Evolutionary conservation across 37 sponge, comb jelly and placozoan genomes (phyloP).

Genomic region (Chondrilla cf. caribensis): DNA sequence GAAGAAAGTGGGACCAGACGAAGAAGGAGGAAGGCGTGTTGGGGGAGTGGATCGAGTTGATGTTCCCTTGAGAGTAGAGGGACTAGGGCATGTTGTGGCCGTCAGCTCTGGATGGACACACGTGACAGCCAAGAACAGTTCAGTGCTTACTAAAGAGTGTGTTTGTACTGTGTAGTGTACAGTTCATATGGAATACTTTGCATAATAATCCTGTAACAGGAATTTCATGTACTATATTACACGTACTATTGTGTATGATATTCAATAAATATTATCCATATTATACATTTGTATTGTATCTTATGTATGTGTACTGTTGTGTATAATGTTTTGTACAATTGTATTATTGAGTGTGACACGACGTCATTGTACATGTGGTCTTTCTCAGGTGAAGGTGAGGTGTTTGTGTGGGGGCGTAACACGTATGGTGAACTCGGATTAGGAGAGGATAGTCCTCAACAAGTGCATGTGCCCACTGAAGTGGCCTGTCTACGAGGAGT

Average conservation of each 20-base stretch:
- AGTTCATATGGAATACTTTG: no score
- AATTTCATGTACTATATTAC: no score
- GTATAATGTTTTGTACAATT: background rate
- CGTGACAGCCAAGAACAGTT: slow-evolving; percentile 25
- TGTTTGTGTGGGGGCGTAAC: slow-evolving; percentile 69
- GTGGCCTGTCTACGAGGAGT: slow-evolving; percentile 28
- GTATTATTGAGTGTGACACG: background rate
- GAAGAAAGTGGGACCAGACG: no score
- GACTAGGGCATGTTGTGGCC: slow-evolving; percentile 26
- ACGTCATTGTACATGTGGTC: background rate
- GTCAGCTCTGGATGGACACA: slow-evolving; percentile 85
- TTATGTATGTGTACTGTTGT: no score
- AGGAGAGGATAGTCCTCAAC: background rate
- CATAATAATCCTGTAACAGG: no score
- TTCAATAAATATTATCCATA: no score
- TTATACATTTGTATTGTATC: no score
- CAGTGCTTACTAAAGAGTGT: background rate
- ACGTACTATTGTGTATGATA: no score
- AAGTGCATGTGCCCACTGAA: slow-evolving; percentile 21
- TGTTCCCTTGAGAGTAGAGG: slow-evolving; percentile 20
- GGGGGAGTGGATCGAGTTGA: background rate
- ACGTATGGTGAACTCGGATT: slow-evolving; percentile 76
- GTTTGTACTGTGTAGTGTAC: no score
- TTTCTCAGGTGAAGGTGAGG: slow-evolving; percentile 35
- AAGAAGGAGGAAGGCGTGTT: background rate